phyloP scores from a whole-genome alignment of 2,797 vertebrate genomes.

The Sebastolobus altivelis region DNA sequence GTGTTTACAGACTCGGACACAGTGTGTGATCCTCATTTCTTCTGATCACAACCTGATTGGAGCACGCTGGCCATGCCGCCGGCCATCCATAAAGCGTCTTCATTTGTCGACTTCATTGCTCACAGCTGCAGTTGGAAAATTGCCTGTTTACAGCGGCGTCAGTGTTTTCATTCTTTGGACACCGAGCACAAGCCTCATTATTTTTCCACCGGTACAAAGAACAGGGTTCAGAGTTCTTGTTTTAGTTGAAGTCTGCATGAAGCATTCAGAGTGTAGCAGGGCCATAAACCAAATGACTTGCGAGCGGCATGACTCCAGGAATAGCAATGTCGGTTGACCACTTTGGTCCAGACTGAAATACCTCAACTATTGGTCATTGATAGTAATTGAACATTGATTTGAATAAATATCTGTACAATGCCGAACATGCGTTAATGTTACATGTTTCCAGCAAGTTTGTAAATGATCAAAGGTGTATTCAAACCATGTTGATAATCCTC shows the following conservation, averaged over 20 bases:
- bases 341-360: background rate
- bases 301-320: background rate
- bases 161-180: conserved; percentile 47
- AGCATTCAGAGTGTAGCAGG: background rate
- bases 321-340: background rate
- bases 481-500: background rate
- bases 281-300: background rate
- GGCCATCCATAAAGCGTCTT: conserved; percentile 44
- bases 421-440: background rate
- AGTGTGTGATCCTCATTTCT: conserved; percentile 58
- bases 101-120: conserved; percentile 22
- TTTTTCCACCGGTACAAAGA: conserved; percentile 16
- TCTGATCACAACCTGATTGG: conserved; percentile 67
- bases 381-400: background rate
- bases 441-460: background rate
- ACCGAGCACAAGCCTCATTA: conserved; percentile 46
- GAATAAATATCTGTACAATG: background rate
- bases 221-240: background rate
- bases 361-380: background rate
- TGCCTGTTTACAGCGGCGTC: conserved; percentile 40
- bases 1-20: conserved; percentile 50
- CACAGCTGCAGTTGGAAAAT: conserved; percentile 49
- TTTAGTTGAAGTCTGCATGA: conserved; percentile 13
- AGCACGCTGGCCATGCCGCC: conserved; percentile 41
- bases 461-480: background rate